phyloP scores from a whole-genome alignment of 2,113 vertebrate genomes.

The Puntigrus tetrazona region DNA sequence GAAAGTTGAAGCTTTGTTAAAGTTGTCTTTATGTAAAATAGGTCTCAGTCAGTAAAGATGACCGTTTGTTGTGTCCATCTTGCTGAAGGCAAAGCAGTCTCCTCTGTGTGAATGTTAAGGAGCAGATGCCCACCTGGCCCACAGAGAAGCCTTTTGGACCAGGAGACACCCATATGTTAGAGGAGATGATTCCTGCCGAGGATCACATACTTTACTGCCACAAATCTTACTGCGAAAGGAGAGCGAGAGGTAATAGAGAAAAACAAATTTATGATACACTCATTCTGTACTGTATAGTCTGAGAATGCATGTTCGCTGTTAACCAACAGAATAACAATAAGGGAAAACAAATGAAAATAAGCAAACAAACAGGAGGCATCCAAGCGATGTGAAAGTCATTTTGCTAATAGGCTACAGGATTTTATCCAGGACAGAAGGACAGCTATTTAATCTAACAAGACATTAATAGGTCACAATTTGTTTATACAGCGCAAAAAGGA shows the following conservation, averaged over 20 bases:
- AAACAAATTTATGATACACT: neutral
- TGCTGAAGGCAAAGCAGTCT: conserved; percentile 39
- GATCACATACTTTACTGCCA: conserved; percentile 54
- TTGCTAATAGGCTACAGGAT: conserved; percentile 23
- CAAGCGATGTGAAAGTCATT: neutral
- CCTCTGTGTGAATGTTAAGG: conserved; percentile 52
- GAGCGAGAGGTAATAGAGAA: neutral
- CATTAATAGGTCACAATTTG: conserved; percentile 49
- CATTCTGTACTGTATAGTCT: neutral
- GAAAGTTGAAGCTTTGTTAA: neutral
- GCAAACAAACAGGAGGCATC: conserved; percentile 1
- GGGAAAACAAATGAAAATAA: neutral
- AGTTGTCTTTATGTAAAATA: neutral
- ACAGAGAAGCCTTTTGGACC: conserved; percentile 52
- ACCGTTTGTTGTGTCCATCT: conserved; percentile 22
- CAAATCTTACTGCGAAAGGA: conserved; percentile 39
- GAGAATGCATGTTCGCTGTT: neutral
- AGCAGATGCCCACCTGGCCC: conserved; percentile 65
- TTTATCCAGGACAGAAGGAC: conserved; percentile 6
- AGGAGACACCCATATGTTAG: conserved; percentile 60
- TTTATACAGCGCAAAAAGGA: conserved; percentile 38
- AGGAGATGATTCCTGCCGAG: conserved; percentile 55
- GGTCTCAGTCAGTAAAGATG: conserved; percentile 35
- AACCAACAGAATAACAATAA: neutral
- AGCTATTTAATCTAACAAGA: conserved; percentile 41